These are phyloP conservation scores for Gambusia affinis DNA, from an alignment of 2,113 vertebrate species.

Conservation along the genomic window DNA sequence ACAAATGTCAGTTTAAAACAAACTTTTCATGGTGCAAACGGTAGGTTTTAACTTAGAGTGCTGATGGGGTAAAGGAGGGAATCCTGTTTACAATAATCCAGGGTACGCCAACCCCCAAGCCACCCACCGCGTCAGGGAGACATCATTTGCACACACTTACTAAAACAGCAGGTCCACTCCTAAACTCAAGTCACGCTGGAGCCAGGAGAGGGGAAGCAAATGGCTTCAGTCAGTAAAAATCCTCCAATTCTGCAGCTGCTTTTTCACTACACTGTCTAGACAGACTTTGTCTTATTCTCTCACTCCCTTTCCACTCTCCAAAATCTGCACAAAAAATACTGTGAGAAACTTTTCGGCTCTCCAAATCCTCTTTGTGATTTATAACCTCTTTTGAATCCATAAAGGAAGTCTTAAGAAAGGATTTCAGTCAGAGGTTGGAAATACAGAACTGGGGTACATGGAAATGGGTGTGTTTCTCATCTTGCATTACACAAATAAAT, in stretches of 20 bases:
- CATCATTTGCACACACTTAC: slow-evolving; percentile 2
- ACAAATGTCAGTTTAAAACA: not conserved
- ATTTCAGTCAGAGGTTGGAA: slow-evolving; percentile 20
- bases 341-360: not conserved
- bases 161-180: slow-evolving; percentile 42
- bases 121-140: not conserved
- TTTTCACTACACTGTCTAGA: slow-evolving; percentile 58
- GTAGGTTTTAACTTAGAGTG: not conserved
- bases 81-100: not conserved
- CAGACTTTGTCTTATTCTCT: slow-evolving; percentile 36
- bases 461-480: slow-evolving; percentile 9
- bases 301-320: slow-evolving; percentile 30
- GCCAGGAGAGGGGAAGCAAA: slow-evolving; percentile 56
- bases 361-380: slow-evolving; percentile 20
- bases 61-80: not conserved
- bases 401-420: slow-evolving; percentile 20
- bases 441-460: slow-evolving; percentile 19
- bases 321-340: slow-evolving; percentile 35
- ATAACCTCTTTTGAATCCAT: slow-evolving; percentile 26
- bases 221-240: slow-evolving; percentile 52
- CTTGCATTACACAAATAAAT: slow-evolving; percentile 22
- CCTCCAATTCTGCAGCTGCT: slow-evolving; percentile 40
- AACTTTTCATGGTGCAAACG: not conserved
- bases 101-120: not conserved
- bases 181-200: not conserved